Evolutionary conservation across 1,140 invertebrate species (phyloP).

Genomic region (Drosophila funebris): DNA sequence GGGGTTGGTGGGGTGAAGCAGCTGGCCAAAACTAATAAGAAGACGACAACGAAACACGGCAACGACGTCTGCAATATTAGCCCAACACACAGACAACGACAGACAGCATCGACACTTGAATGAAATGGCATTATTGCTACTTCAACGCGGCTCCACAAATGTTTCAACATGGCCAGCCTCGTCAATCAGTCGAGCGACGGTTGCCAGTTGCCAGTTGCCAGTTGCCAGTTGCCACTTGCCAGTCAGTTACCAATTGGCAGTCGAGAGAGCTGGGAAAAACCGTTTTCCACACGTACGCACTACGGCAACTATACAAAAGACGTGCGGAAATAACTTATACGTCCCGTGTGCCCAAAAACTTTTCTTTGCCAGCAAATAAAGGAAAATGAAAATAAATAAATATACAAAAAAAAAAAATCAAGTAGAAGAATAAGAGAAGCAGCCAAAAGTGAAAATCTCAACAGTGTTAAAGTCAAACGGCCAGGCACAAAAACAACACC

Average conservation of each 20-base stretch:
- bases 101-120: slow-evolving; percentile 60
- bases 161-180: slow-evolving; percentile 27
- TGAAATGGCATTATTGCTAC: slow-evolving; percentile 81
- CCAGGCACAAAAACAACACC: no score
- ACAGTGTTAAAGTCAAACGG: slow-evolving; percentile 72
- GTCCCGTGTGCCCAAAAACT: slow-evolving; percentile 70
- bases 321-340: slow-evolving; percentile 81
- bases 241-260: slow-evolving; percentile 11
- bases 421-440: slow-evolving; percentile 41
- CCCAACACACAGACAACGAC: slow-evolving; percentile 37
- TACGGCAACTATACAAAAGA: slow-evolving; percentile 67
- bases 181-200: slow-evolving; percentile 62
- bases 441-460: slow-evolving; percentile 76
- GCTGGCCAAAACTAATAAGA: slow-evolving; percentile 70
- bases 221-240: slow-evolving; percentile 15
- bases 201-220: slow-evolving; percentile 15
- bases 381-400: slow-evolving; percentile 12
- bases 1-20: neutral
- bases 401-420: slow-evolving; percentile 24
- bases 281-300: slow-evolving; percentile 80
- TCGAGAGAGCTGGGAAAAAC: slow-evolving; percentile 19
- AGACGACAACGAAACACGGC: slow-evolving; percentile 26
- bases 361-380: slow-evolving; percentile 40
- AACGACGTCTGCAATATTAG: slow-evolving; percentile 35
- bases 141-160: slow-evolving; percentile 66